These are phyloP conservation scores for Stictocephala bisonia DNA, from an alignment of 2,888 invertebrate genomes.

Conservation along the genomic window DNA sequence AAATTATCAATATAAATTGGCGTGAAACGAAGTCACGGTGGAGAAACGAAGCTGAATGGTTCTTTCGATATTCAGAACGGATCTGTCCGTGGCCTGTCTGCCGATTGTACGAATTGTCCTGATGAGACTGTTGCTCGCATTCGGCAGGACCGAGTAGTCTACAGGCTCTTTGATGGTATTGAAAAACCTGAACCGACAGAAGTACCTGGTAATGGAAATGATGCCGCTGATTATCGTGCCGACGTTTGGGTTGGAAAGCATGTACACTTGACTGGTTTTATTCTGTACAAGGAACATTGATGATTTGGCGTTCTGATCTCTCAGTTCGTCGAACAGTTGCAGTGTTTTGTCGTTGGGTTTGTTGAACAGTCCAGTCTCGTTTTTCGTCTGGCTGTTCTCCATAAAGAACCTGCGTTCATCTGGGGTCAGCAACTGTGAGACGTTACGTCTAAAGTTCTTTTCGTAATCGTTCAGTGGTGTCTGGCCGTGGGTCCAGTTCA, in stretches of 20 bases:
- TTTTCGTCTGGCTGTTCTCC: background rate
- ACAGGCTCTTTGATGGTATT: background rate
- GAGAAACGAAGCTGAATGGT: too few relatives aligned
- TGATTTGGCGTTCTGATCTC: background rate
- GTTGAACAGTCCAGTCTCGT: background rate
- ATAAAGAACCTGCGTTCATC: background rate
- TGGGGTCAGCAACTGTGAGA: background rate
- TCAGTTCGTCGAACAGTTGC: background rate
- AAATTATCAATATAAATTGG: too few relatives aligned
- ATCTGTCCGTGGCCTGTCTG: too few relatives aligned
- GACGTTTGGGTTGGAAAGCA: background rate
- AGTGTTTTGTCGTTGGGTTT: background rate
- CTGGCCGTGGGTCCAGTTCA: background rate
- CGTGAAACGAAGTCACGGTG: too few relatives aligned
- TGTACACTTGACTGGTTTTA: background rate
- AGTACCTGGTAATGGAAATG: background rate
- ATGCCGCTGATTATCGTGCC: background rate
- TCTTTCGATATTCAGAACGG: too few relatives aligned
- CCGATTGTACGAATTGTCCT: too few relatives aligned
- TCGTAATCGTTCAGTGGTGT: background rate
- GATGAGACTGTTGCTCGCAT: too few relatives aligned
- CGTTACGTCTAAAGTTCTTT: background rate
- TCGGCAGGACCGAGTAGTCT: too few relatives aligned
- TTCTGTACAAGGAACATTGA: background rate
- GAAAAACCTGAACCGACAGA: background rate